Conservation (phyloP, 2,113 vertebrate species). For the Lophius piscatorius region DNA sequence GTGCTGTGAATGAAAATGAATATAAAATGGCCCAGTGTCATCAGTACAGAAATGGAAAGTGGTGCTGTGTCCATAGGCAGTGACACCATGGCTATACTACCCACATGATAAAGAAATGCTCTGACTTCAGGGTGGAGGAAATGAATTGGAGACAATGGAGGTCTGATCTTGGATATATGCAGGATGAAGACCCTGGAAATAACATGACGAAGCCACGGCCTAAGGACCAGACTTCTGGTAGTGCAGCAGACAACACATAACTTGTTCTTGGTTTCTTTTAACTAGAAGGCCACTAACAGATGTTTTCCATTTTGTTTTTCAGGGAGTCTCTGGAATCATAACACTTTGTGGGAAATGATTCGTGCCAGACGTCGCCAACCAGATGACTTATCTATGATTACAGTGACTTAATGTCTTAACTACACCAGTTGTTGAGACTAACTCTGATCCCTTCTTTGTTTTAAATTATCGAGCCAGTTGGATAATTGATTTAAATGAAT, state of each 20-base stretch:
- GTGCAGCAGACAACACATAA: neutral
- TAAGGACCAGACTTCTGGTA: neutral
- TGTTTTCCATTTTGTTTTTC: neutral
- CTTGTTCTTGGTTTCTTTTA: neutral
- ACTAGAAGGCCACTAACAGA: neutral
- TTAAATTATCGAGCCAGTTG: no score
- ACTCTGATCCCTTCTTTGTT: no score
- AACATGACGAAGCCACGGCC: conserved; percentile 6
- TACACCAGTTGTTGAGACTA: no score
- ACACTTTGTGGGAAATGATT: conserved; percentile 19
- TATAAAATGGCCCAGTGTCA: no score
- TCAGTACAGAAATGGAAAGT: no score
- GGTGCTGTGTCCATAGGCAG: no score
- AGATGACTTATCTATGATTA: no score
- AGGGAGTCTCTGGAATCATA: conserved; percentile 5
- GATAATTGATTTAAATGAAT: no score
- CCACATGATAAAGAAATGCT: no score
- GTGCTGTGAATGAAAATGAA: no score
- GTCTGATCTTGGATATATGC: conserved; percentile 84
- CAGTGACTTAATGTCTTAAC: no score
- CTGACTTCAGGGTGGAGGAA: conserved; percentile 82
- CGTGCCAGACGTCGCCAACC: neutral
- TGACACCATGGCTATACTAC: no score
- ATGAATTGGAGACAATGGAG: conserved; percentile 89
- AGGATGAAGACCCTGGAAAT: conserved; percentile 80